Conservation (phyloP, 2,797 vertebrate genomes). For the Rhynchotus rufescens region DNA sequence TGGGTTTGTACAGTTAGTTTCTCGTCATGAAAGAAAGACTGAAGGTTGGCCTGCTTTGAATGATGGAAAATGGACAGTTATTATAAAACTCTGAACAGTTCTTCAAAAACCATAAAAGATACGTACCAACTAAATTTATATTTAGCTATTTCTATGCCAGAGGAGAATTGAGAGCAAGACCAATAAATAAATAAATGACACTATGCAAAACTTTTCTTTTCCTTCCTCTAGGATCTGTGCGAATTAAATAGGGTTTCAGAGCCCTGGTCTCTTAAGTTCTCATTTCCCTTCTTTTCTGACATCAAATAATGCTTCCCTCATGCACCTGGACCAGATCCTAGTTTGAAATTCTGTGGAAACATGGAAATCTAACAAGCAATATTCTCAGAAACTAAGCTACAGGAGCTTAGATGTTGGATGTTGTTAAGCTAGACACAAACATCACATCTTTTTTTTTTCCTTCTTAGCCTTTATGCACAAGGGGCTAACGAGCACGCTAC, state of each 20-base stretch:
- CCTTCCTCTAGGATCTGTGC: not conserved
- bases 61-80: not conserved
- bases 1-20: not conserved
- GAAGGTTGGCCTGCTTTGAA: not conserved
- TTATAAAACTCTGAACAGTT: not conserved
- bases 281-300: not conserved
- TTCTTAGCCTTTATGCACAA: not conserved
- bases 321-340: not conserved
- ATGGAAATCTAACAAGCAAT: not conserved
- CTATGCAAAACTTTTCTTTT: not conserved
- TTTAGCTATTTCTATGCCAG: not conserved
- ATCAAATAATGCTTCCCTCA: rapidly evolving
- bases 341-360: not conserved
- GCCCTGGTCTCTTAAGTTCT: not conserved
- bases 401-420: not conserved
- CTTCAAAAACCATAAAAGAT: not conserved
- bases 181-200: not conserved
- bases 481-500: not conserved
- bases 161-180: not conserved
- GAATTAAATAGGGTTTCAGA: not conserved
- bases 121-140: not conserved
- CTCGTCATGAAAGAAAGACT: not conserved
- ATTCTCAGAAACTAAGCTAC: not conserved
- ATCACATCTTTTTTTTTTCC: not conserved
- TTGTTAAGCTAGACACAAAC: not conserved